Percentiles rank a stretch among this genome's conserved stretches.
These are phyloP conservation scores for Scopus umbretta DNA, from an alignment of 2,113 vertebrate genomes.

Conservation along the genomic window DNA sequence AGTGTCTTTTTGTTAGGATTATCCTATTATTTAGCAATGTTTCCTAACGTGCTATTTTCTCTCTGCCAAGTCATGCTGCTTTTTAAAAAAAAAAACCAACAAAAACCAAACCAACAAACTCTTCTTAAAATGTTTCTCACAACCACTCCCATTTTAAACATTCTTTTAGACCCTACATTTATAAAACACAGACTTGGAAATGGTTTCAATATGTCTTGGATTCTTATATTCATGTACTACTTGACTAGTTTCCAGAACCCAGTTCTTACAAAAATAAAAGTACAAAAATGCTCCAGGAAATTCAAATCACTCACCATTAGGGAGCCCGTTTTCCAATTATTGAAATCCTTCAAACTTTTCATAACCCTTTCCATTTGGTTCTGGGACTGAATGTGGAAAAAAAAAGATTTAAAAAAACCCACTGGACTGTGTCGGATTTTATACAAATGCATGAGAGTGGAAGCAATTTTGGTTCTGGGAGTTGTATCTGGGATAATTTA, in stretches of 20 bases:
- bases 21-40: background rate
- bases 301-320: background rate
- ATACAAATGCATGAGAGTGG: background rate
- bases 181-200: background rate
- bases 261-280: constrained; percentile 33
- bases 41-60: background rate
- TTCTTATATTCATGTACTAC: background rate
- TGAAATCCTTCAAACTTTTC: background rate
- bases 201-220: constrained; percentile 22
- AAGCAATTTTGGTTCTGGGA: background rate
- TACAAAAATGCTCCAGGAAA: background rate
- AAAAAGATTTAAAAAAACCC: background rate
- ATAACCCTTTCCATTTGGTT: background rate
- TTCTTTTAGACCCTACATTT: constrained; percentile 9
- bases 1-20: background rate
- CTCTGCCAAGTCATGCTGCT: background rate
- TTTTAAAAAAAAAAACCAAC: background rate
- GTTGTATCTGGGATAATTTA: background rate
- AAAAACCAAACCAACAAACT: background rate
- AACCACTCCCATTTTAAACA: constrained; percentile 15
- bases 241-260: constrained; percentile 15
- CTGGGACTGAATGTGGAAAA: background rate
- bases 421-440: background rate
- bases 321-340: background rate
- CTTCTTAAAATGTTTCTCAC: background rate